Evolutionary conservation across 2,888 invertebrate genomes (phyloP), one percentile per base, ranked within the genome.

Genomic region (Troilus luridus): DNA sequence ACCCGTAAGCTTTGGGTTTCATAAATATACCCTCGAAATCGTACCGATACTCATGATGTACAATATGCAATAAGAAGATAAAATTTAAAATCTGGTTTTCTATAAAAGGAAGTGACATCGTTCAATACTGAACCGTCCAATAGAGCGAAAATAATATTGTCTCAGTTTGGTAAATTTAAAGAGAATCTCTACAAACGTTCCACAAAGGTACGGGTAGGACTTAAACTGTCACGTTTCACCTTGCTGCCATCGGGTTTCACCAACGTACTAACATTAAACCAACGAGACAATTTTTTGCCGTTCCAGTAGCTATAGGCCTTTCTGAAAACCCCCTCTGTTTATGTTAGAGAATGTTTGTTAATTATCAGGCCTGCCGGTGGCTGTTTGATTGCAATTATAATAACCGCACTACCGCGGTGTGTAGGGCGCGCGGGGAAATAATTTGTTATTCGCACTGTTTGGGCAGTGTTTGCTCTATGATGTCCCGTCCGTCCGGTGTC

Each of bases 371-470:
- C n/a, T 5, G 56, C 56, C 56, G 14, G 56, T 58, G 56, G 56
- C 85, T 89, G 89, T 89, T 89, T 89, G 89, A 62, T 64, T 89
- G 24, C 41, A 67, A 89, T 89, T 89, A 89, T 89, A 89, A 89
- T 89, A 89, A 89, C 89, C 54, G 85, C 11, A 6, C 41, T 41
- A 41, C 41, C 41, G n/a, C 17, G 67, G 41, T 41, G 41, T 41
- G 21, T 14, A 58, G 10, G 56, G 5, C 67, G 41, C 2, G 56
- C n/a, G 41, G 10, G 62, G 24, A 41, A 54, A 89, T 89, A 89
- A 89, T 89, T 89, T 89, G 89, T 89, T 89, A 89, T 89, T 89
- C 62, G 64, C 89, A 14, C 14, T 77, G 24, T 88, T 88, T 59
- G 56, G 58, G 72, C 72, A 54, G 19, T 81, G 85, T 85, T 85